Conservation (phyloP, 2,888 invertebrate genomes). For the Agrochola lota region DNA sequence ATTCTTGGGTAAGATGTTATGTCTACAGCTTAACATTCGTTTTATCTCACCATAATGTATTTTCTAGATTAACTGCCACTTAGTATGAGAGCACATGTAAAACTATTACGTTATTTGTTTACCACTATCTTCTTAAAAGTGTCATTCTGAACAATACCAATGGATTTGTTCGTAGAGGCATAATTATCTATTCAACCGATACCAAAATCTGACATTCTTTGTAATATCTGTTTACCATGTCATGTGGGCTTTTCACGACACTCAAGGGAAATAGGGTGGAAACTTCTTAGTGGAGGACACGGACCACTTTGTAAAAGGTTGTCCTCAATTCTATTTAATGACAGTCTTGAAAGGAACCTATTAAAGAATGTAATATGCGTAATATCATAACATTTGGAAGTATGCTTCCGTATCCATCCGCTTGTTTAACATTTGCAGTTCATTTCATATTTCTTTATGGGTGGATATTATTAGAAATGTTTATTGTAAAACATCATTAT, state of each 20-base stretch:
- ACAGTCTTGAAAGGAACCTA: conserved; percentile 16
- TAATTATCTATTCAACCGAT: not conserved
- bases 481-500: conserved; percentile 47
- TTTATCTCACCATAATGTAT: not conserved
- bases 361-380: not conserved
- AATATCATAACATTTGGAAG: conserved; percentile 18
- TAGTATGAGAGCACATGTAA: conserved; percentile 14
- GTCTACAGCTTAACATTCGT: not conserved
- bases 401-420: conserved; percentile 1
- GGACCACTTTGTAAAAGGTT: not conserved
- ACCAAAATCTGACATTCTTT: not conserved
- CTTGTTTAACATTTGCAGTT: conserved; percentile 27
- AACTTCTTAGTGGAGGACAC: conserved; percentile 5
- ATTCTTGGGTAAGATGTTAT: conserved; percentile 12
- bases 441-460: conserved; percentile 15
- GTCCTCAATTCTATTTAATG: conserved; percentile 6
- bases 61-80: not conserved
- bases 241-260: not conserved
- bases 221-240: not conserved
- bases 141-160: not conserved
- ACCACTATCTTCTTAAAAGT: not conserved
- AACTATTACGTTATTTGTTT: not conserved
- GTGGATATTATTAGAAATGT: conserved; percentile 48
- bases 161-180: not conserved
- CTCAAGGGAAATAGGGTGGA: not conserved